Evolutionary conservation across 2,888 invertebrate genomes (phyloP).

Genomic region (Megastigmus dorsalis): DNA sequence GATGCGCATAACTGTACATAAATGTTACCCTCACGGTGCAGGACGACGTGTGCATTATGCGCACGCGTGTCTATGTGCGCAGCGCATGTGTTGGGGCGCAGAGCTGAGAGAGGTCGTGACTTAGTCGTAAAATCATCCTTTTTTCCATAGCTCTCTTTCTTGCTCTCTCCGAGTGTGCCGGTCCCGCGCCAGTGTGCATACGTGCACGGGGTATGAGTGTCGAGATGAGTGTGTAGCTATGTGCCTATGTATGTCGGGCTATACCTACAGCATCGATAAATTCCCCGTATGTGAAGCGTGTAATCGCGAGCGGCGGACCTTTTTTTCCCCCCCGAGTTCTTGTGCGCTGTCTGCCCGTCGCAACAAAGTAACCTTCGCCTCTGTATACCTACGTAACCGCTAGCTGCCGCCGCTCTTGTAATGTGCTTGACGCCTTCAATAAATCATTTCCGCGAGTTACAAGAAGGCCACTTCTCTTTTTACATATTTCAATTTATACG

Average conservation of each 20-base stretch:
- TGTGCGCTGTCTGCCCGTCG: no score
- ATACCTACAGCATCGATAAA: constrained; percentile 63
- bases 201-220: no score
- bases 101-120: constrained; percentile 59
- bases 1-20: constrained; percentile 61
- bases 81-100: constrained; percentile 48
- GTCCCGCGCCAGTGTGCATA: background rate
- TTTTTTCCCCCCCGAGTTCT: no score
- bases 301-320: background rate
- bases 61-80: constrained; percentile 49
- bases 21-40: constrained; percentile 58
- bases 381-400: background rate
- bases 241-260: constrained; percentile 51
- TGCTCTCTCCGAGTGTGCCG: background rate
- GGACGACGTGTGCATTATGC: constrained; percentile 52
- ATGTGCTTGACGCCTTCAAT: no score
- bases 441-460: no score
- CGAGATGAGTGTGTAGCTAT: background rate
- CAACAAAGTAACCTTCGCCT: constrained; percentile 10
- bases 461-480: no score
- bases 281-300: constrained; percentile 50
- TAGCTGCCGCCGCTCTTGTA: background rate
- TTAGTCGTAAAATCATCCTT: constrained; percentile 59
- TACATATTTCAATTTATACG: no score
- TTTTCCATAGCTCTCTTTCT: constrained; percentile 23